phyloP scores from a whole-genome alignment of 1,140 invertebrate species.

The Temnothorax curvispinosus region DNA sequence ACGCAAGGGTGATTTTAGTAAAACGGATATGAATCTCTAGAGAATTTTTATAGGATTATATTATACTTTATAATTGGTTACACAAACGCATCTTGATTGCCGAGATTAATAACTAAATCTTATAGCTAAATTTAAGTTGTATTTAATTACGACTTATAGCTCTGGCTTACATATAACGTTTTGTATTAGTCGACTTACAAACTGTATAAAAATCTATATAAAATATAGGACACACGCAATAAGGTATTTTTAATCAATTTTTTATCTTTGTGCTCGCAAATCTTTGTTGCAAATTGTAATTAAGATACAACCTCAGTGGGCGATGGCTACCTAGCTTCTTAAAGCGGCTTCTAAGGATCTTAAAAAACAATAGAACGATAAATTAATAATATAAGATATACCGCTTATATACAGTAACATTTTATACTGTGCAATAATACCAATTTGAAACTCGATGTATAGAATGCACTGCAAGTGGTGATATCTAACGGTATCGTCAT shows the following conservation, averaged over 20 bases:
- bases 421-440: background rate
- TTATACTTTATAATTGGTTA: background rate
- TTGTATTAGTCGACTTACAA: background rate
- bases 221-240: background rate
- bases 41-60: background rate
- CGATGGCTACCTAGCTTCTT: background rate
- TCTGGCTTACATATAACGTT: background rate
- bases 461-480: background rate
- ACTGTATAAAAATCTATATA: background rate
- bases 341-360: background rate
- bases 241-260: conserved; percentile 11
- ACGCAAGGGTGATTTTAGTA: background rate
- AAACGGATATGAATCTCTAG: background rate
- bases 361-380: background rate
- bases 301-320: background rate
- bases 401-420: background rate
- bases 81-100: background rate
- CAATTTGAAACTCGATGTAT: background rate
- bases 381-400: no score
- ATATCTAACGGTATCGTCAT: background rate
- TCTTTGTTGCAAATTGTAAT: background rate
- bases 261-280: background rate
- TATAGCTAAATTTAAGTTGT: background rate
- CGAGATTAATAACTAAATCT: background rate
- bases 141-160: background rate